Base-by-base conservation (phyloP, 2,888 invertebrate species). In the Barypeithes pellucidus region DNA sequence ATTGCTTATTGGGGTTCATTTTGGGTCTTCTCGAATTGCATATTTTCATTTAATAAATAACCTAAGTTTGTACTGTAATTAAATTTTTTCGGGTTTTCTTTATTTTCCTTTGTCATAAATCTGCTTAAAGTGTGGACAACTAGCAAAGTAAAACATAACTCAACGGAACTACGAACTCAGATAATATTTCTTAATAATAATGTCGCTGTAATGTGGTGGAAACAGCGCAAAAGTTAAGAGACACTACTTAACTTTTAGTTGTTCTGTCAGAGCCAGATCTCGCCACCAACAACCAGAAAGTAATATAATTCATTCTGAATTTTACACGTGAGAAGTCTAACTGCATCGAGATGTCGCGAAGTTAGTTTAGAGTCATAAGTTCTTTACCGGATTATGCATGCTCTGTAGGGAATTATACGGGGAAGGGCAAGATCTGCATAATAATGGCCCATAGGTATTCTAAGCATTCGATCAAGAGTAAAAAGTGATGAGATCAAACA, bases 101-200 rank as follows among this genome's bases (percentile, higher is more conserved):
- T 24, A 12, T 7, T 24, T 47, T 47, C 9, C 16, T 7, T 18
- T 9, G 20, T 5, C 50, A 24, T 57, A 54, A 54, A 54, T 54
- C 33, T n/a, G 9, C 16, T 54, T 33, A 54, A 54, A 54, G 29
- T 54, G 14, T 33, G 33, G 33, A 33, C 11, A 57, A 57, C 3
- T 57, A 18, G 16, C 33, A 57, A 33, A 57, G 33, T 57, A 12
- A 57, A 57, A 33, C 61, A 16, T 20, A 57, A 57, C 63, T 70
- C n/a, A 66, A 50, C 65, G 66, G 60, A 66, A 39, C 63, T 70
- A 54, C 63, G 62, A 70, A 70, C 71, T 71, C 47, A 47, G 66
- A 71, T 29, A 24, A 71, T 71, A 71, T 66, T 66, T 71, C 71
- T 71, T 71, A 71, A 71, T 71, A 71, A 71, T 71, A 66, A 71